A percentile compares a stretch with the other conserved stretches of the same genome.
Conservation (phyloP, 1,140 invertebrate genomes). For the Sitophilus oryzae region DNA sequence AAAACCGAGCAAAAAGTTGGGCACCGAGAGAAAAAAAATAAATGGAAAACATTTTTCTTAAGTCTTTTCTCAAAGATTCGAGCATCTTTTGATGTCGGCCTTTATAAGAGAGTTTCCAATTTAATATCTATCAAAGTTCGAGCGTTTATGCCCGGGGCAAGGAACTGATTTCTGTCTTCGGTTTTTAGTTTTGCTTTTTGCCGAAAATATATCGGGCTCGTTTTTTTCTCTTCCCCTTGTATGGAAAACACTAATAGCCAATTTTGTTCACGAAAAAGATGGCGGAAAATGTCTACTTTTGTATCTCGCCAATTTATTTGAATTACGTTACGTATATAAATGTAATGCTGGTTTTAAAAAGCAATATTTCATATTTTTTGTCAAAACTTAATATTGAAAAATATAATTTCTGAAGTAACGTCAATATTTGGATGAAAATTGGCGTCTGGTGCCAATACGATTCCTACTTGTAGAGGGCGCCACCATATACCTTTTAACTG, state of each 20-base stretch:
- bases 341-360: too few relatives aligned
- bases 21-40: conserved; percentile 7
- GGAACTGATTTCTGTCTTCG: background rate
- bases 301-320: too few relatives aligned
- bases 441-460: too few relatives aligned
- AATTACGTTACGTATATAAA: too few relatives aligned
- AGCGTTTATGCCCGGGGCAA: conserved; percentile 8
- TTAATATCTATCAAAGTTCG: conserved; percentile 28
- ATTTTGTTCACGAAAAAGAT: background rate
- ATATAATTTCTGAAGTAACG: too few relatives aligned
- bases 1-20: conserved; percentile 2
- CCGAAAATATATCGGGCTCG: background rate
- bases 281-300: background rate
- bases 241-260: background rate
- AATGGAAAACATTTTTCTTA: conserved; percentile 19
- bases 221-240: background rate
- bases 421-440: too few relatives aligned
- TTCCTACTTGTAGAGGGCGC: too few relatives aligned
- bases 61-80: conserved; percentile 12
- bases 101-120: conserved; percentile 22
- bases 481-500: too few relatives aligned
- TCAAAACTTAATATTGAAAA: too few relatives aligned
- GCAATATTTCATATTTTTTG: too few relatives aligned
- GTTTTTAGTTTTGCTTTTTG: conserved; percentile 2
- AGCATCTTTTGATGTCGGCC: conserved; percentile 19